These are phyloP conservation scores for Holacanthus passer DNA, from an alignment of 2,113 vertebrate genomes.

Conservation along the genomic window DNA sequence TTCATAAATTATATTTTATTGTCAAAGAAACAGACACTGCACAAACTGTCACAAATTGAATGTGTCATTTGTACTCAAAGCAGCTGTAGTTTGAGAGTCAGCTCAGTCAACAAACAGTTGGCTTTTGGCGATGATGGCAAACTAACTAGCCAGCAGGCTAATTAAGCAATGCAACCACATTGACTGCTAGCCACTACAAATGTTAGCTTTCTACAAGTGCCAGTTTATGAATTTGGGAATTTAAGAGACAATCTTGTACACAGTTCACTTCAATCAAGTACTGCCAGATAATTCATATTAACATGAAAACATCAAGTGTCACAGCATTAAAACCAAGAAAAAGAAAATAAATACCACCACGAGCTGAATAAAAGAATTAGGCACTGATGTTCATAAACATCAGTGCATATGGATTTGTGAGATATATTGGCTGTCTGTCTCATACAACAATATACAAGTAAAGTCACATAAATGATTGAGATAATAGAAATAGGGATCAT, in stretches of 20 bases:
- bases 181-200: constrained; percentile 1
- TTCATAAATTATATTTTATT: not conserved
- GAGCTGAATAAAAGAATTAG: no score
- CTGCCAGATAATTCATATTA: not conserved
- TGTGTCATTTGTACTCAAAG: not conserved
- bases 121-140: not conserved
- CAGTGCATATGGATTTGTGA: not conserved
- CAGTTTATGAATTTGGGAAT: not conserved
- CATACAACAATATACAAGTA: not conserved
- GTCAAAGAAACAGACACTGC: not conserved
- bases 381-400: no score
- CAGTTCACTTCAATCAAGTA: not conserved
- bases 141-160: not conserved
- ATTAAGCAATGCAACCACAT: not conserved
- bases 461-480: not conserved
- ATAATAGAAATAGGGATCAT: not conserved
- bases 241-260: not conserved
- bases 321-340: not conserved
- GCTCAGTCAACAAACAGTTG: not conserved
- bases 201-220: not conserved
- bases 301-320: not conserved
- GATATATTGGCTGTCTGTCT: not conserved
- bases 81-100: constrained; percentile 1
- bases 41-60: not conserved
- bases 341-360: not conserved